phyloP scores from a whole-genome alignment of 2,113 vertebrate species.

The Nyctibius bracteatus region DNA sequence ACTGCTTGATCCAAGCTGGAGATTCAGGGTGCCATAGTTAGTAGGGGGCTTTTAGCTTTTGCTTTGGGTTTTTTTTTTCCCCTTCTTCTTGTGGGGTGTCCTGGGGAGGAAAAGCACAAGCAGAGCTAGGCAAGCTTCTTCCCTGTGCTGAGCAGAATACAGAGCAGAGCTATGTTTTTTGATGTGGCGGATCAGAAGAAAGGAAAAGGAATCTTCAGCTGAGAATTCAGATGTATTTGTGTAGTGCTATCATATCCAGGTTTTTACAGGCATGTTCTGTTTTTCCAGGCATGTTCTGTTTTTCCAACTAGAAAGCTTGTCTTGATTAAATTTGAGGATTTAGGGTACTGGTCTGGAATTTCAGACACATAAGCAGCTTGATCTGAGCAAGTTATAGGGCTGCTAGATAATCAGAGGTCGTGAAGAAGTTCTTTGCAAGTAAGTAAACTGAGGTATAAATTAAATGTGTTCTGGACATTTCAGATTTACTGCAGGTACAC shows the following conservation, averaged over 20 bases:
- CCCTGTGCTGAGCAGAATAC: background rate
- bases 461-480: background rate
- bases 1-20: background rate
- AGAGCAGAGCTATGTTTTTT: background rate
- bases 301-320: background rate
- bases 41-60: background rate
- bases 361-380: background rate
- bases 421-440: background rate
- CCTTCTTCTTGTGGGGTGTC: background rate
- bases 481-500: background rate
- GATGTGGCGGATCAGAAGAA: background rate
- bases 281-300: background rate
- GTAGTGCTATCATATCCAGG: background rate
- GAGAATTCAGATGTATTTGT: background rate
- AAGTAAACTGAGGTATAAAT: background rate
- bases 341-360: background rate
- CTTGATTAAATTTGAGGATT: background rate
- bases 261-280: background rate
- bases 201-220: background rate
- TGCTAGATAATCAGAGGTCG: background rate
- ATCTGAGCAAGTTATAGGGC: background rate
- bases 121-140: background rate
- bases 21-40: background rate
- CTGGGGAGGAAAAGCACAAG: background rate
- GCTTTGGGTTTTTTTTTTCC: background rate